Conservation (phyloP, 2,797 vertebrate genomes). For the Poecilia picta region DNA sequence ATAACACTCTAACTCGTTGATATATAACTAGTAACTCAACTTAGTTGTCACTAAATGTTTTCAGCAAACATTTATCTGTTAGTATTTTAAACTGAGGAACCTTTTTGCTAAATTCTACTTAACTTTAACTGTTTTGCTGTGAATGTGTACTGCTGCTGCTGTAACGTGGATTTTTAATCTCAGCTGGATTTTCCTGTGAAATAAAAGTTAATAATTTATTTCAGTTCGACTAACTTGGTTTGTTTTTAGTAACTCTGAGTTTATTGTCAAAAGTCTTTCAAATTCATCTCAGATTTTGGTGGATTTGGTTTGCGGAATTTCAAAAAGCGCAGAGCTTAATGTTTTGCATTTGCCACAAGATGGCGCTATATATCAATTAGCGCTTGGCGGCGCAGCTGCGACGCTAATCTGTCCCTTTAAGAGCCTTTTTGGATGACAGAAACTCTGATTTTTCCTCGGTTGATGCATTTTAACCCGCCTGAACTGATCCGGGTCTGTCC, state of each 20-base stretch:
- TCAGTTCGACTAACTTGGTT: background rate
- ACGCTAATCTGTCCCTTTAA: background rate
- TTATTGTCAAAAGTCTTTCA: background rate
- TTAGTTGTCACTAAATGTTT: no score
- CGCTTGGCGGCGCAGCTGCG: background rate
- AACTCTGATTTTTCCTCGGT: background rate
- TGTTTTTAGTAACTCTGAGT: background rate
- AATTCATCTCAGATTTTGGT: background rate
- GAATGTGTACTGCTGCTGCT: no score
- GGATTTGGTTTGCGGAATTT: background rate
- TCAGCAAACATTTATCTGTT: no score
- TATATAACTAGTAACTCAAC: no score
- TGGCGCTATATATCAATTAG: constrained; percentile 25
- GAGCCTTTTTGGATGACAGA: background rate
- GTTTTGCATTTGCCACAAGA: constrained; percentile 23
- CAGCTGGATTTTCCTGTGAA: background rate
- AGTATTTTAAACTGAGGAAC: no score
- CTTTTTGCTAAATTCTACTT: no score
- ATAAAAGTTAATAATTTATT: no score
- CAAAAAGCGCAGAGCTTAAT: background rate
- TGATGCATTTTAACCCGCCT: background rate
- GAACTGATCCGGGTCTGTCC: background rate
- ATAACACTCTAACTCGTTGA: no score
- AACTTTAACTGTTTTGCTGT: no score
- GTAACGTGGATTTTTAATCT: no score